Percentiles rank a stretch among this genome's conserved stretches.
These are phyloP conservation scores for Echeneis naucrates DNA, from an alignment of 2,797 vertebrate species.

Conservation along the genomic window DNA sequence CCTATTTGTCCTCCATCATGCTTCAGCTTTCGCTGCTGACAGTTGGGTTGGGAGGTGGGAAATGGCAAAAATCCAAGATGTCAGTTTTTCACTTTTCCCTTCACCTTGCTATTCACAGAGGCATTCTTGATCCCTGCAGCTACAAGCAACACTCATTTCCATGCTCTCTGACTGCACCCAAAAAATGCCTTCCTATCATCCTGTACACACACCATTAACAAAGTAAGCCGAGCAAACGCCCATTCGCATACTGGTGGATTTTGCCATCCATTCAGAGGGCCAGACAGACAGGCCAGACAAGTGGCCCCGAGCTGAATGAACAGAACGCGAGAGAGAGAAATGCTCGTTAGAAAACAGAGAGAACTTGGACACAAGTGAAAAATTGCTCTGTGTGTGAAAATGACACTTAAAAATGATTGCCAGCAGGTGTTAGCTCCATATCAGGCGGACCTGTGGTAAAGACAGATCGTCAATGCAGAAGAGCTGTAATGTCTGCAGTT, in stretches of 20 bases:
- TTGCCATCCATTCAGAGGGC: constrained; percentile 62
- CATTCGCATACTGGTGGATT: constrained; percentile 66
- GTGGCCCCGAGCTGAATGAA: constrained; percentile 55
- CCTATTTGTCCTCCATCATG: constrained; percentile 62
- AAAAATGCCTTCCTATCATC: constrained; percentile 53
- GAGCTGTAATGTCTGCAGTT: constrained; percentile 61
- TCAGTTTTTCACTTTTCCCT: constrained; percentile 57
- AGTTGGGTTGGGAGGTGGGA: constrained; percentile 24
- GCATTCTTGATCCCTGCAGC: constrained; percentile 46
- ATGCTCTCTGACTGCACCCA: constrained; percentile 33
- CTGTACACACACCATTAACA: constrained; percentile 67
- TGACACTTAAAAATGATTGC: constrained; percentile 51
- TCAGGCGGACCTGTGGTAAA: constrained; percentile 47
- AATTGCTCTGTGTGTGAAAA: constrained; percentile 38
- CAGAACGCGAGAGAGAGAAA: constrained; percentile 14
- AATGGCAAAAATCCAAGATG: constrained; percentile 55
- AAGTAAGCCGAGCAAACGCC: constrained; percentile 62
- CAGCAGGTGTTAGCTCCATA: constrained; percentile 32
- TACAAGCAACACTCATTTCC: constrained; percentile 47
- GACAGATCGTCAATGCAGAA: constrained; percentile 31
- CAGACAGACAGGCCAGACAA: constrained; percentile 44
- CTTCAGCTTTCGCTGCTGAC: constrained; percentile 54
- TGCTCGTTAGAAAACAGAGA: constrained; percentile 10
- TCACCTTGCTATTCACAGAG: constrained; percentile 59
- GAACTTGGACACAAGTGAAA: constrained; percentile 22